phyloP scores from a whole-genome alignment of 2,113 vertebrate species.

The Aldabrachelys gigantea region DNA sequence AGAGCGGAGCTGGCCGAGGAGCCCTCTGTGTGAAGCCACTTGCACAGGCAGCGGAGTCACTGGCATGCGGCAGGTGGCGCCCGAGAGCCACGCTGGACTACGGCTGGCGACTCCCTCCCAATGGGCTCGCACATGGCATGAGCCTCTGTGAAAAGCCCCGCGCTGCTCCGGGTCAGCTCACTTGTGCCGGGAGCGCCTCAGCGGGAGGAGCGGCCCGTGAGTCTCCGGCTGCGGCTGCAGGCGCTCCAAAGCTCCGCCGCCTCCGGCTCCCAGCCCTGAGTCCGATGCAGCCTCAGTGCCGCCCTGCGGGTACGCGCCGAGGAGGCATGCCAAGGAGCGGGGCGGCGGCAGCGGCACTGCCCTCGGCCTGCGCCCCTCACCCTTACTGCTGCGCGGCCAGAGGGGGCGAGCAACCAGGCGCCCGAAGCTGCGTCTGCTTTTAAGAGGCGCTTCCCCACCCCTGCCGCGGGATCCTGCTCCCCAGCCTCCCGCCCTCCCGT shows the following conservation, averaged over 20 bases:
- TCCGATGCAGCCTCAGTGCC: not conserved
- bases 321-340: not conserved
- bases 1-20: not conserved
- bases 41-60: not conserved
- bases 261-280: not conserved
- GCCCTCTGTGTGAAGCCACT: not conserved
- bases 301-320: not conserved
- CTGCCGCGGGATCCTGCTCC: not conserved
- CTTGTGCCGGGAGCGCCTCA: conserved; percentile 16
- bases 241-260: not conserved
- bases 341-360: no score
- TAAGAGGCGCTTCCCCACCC: not conserved
- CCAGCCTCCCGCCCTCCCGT: no score
- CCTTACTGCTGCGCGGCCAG: not conserved
- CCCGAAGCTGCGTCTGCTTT: not conserved
- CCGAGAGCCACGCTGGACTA: not conserved
- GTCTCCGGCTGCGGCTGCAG: not conserved
- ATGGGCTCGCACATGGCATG: conserved; percentile 27
- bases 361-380: not conserved
- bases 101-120: not conserved
- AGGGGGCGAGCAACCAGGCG: not conserved
- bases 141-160: conserved; percentile 31
- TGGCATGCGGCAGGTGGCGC: conserved; percentile 58
- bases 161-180: not conserved
- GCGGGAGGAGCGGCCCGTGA: not conserved